Percentiles rank a stretch among this genome's conserved stretches.
These are phyloP conservation scores for Melolontha melolontha DNA, from an alignment of 2,888 invertebrate species.

Conservation along the genomic window DNA sequence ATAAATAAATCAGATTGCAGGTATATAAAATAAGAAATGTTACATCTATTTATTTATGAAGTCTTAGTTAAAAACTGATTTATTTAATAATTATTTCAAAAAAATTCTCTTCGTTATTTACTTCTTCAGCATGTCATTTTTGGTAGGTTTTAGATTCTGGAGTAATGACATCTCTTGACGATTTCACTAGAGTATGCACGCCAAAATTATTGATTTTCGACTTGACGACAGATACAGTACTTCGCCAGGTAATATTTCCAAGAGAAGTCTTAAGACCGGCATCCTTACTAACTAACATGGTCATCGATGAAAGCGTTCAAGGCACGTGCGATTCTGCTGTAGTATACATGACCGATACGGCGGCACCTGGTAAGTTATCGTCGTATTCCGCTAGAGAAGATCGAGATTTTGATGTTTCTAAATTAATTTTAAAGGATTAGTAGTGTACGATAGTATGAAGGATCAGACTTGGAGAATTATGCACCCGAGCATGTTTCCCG, in stretches of 20 bases:
- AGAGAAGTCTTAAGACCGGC: conserved; percentile 79
- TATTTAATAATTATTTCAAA: too few species aligned
- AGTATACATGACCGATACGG: conserved; percentile 85
- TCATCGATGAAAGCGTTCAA: conserved; percentile 79
- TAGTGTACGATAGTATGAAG: conserved; percentile 76
- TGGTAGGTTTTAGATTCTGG: conserved; percentile 86
- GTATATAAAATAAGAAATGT: too few species aligned
- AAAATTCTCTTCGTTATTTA: too few species aligned
- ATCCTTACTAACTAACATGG: conserved; percentile 81
- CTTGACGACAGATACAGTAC: conserved; percentile 77
- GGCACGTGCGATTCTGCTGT: conserved; percentile 81
- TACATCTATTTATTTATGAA: too few species aligned
- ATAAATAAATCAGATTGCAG: too few species aligned
- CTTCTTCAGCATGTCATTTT: conserved; percentile 54
- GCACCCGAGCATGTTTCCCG: conserved; percentile 88
- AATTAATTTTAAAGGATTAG: conserved; percentile 62
- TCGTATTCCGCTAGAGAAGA: background rate
- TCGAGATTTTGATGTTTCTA: background rate
- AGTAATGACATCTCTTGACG: conserved; percentile 77
- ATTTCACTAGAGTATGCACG: conserved; percentile 76
- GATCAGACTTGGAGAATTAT: conserved; percentile 85
- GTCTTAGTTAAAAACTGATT: too few species aligned
- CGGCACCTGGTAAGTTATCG: conserved; percentile 75
- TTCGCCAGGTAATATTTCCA: conserved; percentile 80
- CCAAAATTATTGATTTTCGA: conserved; percentile 87